Conservation (phyloP, 2,113 vertebrate genomes). For the Nesogale talazaci region DNA sequence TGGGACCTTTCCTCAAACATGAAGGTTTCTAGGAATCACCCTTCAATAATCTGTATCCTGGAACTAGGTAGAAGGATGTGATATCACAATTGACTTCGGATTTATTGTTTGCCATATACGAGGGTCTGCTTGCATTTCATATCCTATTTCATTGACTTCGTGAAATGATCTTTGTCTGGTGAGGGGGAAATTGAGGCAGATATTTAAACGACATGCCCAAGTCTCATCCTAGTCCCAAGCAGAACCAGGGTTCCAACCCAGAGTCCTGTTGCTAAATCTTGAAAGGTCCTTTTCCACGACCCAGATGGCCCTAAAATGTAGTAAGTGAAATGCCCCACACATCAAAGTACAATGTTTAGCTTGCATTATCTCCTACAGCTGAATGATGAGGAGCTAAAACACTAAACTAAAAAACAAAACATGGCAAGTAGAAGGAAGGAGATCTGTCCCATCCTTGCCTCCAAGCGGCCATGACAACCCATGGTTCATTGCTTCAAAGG, state of each 20-base stretch:
- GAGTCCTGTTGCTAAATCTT: background rate
- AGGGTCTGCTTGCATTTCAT: too few relatives aligned
- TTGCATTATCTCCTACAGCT: background rate
- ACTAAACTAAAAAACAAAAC: background rate
- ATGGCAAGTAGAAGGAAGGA: background rate
- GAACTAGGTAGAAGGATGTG: background rate
- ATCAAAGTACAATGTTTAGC: conserved; percentile 39
- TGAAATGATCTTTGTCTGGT: background rate
- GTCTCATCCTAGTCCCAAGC: background rate
- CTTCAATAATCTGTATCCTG: background rate
- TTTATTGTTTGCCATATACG: background rate
- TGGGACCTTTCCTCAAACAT: conserved; percentile 25
- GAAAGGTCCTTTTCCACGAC: background rate
- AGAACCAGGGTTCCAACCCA: background rate
- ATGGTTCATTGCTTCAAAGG: background rate
- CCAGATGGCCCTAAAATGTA: conserved; percentile 40
- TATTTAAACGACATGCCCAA: background rate
- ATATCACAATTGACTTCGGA: background rate
- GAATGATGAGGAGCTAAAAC: background rate
- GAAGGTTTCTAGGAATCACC: background rate
- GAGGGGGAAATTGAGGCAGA: background rate
- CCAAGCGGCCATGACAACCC: background rate
- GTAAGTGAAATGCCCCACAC: background rate
- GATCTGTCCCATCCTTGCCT: background rate
- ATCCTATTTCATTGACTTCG: background rate